Evolutionary conservation across 2,888 invertebrate genomes (phyloP), one percentile per base, ranked within the genome.

Genomic region (Tenthredo distinguenda): DNA sequence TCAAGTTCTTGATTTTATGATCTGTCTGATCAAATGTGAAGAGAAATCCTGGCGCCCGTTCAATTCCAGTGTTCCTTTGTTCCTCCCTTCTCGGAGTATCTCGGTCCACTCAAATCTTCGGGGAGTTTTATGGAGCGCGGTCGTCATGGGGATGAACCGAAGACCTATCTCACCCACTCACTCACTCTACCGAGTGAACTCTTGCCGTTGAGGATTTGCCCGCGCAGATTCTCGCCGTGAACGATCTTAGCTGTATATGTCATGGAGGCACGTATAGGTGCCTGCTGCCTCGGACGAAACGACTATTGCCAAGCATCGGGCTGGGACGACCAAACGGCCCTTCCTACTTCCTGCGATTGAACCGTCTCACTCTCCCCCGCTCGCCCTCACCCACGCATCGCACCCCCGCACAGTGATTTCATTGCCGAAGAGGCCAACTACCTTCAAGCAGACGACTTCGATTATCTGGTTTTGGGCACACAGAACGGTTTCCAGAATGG

Each of bases 331-430:
- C 76, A 18, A 76, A 76, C 47, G 76, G 76, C 76, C 6, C 47
- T 76, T 76, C 76, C 76, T 76, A 76, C 76, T 76, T 76, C 76
- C 47, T 47, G 26, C 43, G 47, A 76, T 76, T 76, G 76, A 76
- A 47, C 21, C 43, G 47, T 18, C 76, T 76, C 76, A 47, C 26
- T 26, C 15, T 43, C n/a, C 76, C 7, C 47, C 26, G 15, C 76
- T 15, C 26, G 7, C 43, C 37, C 76, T 15, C 47, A 47, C 40
- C 76, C 47, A 26, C 26, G 9, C 15, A 21, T 40, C 43, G 47
- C 26, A 43, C 71, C 40, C 47, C 37, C 76, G 47, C 76, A 76
- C 43, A 12, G 43, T 47, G 76, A 76, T 76, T 76, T 47, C 76
- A 50, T 76, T 76, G 7, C 26, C 47, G 40, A 37, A 34, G 43